Evolutionary conservation across 2,113 vertebrate species (phyloP).

Genomic region (Syrrhaptes paradoxus): DNA sequence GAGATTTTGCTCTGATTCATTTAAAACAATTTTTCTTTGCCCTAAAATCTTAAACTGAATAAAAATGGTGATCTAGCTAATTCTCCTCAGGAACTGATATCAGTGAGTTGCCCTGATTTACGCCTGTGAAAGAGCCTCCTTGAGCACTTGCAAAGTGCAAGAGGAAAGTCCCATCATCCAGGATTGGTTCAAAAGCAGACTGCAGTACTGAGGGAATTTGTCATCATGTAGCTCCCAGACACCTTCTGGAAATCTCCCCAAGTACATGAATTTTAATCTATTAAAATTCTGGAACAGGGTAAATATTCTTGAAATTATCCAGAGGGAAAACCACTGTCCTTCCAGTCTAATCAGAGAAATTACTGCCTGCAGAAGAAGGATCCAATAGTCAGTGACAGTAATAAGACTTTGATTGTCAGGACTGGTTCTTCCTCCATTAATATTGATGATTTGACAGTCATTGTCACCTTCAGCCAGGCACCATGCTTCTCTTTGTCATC

Average conservation of each 20-base stretch:
- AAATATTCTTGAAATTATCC: neutral
- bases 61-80: neutral
- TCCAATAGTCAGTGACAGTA: neutral
- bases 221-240: neutral
- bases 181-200: neutral
- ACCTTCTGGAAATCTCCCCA: neutral
- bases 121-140: neutral
- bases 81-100: neutral
- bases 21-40: neutral
- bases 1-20: conserved; percentile 6
- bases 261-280: neutral
- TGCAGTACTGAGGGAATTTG: neutral
- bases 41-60: neutral
- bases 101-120: neutral
- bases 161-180: neutral
- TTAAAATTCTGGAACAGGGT: neutral
- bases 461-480: neutral
- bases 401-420: neutral
- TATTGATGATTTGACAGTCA: neutral
- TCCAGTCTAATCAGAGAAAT: neutral
- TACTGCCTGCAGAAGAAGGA: neutral
- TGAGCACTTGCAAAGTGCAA: neutral
- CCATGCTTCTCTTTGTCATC: neutral
- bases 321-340: neutral
- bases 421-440: neutral